Base-by-base conservation (phyloP, 2,888 invertebrate genomes). In the Pseudolycoriella hygida region DNA sequence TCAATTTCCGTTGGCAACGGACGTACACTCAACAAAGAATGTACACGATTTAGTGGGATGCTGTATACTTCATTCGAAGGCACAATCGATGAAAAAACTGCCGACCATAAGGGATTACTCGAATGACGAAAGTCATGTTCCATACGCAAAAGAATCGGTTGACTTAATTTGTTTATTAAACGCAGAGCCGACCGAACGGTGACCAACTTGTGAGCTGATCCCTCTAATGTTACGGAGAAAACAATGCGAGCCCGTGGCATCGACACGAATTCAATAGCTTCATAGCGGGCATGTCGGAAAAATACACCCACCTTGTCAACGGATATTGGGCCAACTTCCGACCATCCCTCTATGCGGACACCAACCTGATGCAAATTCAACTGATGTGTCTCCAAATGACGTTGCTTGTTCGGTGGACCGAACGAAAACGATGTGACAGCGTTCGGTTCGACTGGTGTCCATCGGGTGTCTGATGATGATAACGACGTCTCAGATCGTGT, bases 231-330 rank as follows among this genome's bases (percentile, higher is more conserved):
- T 15, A 98, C 88, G 52, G 87, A 86, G 58, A 96, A 85, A 40
- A 97, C 89, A 19, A 97, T 72, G 44, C 94, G 75, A 0, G 87
- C 84, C 53, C 76, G 72, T 19, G 59, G 61, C 45, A 52, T 45
- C 34, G 43, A 44, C 37, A 50, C 44, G 45, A 48, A 52, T 20
- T 47, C 41, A 5, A 41, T 42, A 18, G 46, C 37, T 49, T 67
- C 65, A 8, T 68, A 62, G 30, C 58, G 62, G 0, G 78, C 75
- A 50, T 77, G 74, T n/a, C 88, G 67, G 60, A 96, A 97, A 68
- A 84, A 97, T 39, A 86, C 77, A 2, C 97, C 97, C 17, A 96
- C 94, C 62, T 87, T 81, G 66, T 98, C 97, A 1, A 98, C 87
- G 8, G 92, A 87, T 14, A 98, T 84, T 1, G 96, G 90, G 52